A percentile compares a stretch with the other conserved stretches of the same genome.
Evolutionary conservation across 2,797 vertebrate genomes (phyloP).

Genomic region (Clarias pachynema): DNA sequence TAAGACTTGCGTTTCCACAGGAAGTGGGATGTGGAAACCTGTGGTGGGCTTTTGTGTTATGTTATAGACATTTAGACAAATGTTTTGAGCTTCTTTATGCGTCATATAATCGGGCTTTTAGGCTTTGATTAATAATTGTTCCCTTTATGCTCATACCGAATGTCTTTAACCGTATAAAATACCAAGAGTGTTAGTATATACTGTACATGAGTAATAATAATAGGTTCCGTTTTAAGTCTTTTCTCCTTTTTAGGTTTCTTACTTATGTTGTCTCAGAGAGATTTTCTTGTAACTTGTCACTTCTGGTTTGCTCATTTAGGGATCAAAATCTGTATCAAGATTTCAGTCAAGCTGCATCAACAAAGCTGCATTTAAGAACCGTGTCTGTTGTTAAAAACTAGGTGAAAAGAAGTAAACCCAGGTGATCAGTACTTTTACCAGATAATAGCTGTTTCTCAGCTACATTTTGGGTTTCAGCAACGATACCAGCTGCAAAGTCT

Average conservation of each 20-base stretch:
- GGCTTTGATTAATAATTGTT: constrained; percentile 5
- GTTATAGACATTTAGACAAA: constrained; percentile 4
- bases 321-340: neutral
- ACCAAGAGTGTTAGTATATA: neutral
- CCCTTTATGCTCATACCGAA: neutral
- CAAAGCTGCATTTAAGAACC: neutral
- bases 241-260: neutral
- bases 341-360: neutral
- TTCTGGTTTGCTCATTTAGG: neutral
- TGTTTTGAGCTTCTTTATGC: neutral
- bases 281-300: neutral
- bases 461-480: neutral
- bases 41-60: constrained; percentile 26
- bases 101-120: constrained; percentile 10
- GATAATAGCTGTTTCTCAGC: neutral
- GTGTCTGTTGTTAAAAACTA: neutral
- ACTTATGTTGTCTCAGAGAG: neutral
- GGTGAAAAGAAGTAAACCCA: neutral
- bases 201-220: neutral
- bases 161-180: neutral
- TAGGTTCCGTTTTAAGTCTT: neutral
- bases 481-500: neutral
- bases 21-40: constrained; percentile 33
- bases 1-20: constrained; percentile 47
- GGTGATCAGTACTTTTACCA: neutral